Evolutionary conservation across 2,113 vertebrate species (phyloP).

Genomic region (Damaliscus lunatus): DNA sequence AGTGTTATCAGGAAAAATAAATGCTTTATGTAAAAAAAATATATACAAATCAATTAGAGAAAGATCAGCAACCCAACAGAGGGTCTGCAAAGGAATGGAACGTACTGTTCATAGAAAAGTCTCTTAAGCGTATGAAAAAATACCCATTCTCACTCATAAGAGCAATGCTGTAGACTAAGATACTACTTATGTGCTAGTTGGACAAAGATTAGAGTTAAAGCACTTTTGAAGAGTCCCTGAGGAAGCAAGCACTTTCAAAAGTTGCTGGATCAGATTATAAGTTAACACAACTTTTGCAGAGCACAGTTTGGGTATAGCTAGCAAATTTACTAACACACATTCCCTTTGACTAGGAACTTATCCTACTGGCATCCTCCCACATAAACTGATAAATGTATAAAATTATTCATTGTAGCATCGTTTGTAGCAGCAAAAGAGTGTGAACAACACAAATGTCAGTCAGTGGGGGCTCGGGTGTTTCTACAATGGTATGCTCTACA

Average conservation of each 20-base stretch:
- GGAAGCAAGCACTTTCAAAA: background rate
- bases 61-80: background rate
- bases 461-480: background rate
- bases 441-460: background rate
- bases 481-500: background rate
- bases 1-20: background rate
- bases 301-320: background rate
- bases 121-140: background rate
- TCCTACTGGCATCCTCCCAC: background rate
- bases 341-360: background rate
- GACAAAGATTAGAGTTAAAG: background rate
- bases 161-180: background rate
- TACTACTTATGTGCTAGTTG: background rate
- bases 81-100: background rate
- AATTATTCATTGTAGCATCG: background rate
- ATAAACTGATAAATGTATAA: background rate
- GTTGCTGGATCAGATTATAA: background rate
- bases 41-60: background rate
- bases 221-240: background rate
- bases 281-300: background rate
- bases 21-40: background rate
- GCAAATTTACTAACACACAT: background rate
- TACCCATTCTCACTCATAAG: background rate
- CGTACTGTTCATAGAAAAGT: background rate
- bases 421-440: background rate